phyloP scores from a whole-genome alignment of 2,113 vertebrate genomes.

The Equus quagga region DNA sequence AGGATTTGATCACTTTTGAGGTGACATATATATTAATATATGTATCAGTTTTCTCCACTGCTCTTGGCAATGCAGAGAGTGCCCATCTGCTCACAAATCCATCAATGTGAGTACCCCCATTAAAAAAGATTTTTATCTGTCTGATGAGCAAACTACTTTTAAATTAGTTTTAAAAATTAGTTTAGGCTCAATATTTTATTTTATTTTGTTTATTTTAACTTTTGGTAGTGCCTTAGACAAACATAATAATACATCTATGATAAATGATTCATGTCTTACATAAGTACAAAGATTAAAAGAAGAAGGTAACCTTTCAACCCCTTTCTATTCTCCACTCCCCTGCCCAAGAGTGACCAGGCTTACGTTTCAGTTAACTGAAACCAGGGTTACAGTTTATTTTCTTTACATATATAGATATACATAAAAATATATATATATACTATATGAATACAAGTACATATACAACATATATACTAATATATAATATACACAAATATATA shows the following conservation, averaged over 20 bases:
- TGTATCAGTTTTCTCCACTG: not conserved
- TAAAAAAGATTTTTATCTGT: not conserved
- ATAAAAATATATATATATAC: too few species aligned
- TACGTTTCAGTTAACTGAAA: not conserved
- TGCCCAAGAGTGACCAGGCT: not conserved
- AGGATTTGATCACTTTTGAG: not conserved
- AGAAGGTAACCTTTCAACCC: not conserved
- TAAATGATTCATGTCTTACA: not conserved
- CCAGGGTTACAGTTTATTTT: not conserved
- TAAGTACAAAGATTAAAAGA: not conserved
- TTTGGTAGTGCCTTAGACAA: not conserved
- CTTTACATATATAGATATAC: not conserved
- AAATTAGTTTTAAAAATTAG: constrained; percentile 23
- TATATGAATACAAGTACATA: too few species aligned
- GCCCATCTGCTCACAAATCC: not conserved
- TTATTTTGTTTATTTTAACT: not conserved
- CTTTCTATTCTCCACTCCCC: not conserved
- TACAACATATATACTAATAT: too few species aligned
- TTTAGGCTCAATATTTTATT: not conserved
- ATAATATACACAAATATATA: not conserved
- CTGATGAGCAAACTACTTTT: not conserved
- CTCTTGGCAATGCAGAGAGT: not conserved
- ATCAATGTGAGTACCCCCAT: too few species aligned
- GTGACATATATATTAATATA: not conserved
- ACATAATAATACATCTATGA: not conserved